Conservation (phyloP, 2,888 invertebrate species). For the Caenorhabditis angaria region DNA sequence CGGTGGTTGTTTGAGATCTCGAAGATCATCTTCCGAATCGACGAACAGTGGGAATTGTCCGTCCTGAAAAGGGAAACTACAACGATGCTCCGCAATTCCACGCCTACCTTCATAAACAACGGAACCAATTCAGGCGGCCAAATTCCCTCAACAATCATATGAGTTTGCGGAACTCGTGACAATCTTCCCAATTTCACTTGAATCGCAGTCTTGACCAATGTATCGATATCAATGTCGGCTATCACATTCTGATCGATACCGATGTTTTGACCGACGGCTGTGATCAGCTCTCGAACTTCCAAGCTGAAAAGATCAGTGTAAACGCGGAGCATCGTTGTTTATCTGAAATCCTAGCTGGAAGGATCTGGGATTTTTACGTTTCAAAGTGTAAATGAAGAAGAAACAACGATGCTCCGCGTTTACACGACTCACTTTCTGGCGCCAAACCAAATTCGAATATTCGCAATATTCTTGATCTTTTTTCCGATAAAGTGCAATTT, state of each 20-base stretch:
- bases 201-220: constrained; percentile 68
- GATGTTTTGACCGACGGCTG: constrained; percentile 68
- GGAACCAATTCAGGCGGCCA: constrained; percentile 69
- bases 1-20: constrained; percentile 29
- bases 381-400: neutral
- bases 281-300: constrained; percentile 65
- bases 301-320: constrained; percentile 46
- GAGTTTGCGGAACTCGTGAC: constrained; percentile 64
- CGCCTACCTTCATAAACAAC: constrained; percentile 65
- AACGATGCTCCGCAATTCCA: no score
- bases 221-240: constrained; percentile 65
- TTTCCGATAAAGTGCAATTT: constrained; percentile 67
- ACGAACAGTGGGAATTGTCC: constrained; percentile 67
- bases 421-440: constrained; percentile 56
- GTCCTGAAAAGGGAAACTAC: no score
- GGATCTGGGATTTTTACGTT: no score
- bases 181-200: constrained; percentile 69
- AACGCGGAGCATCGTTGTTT: neutral
- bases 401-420: no score
- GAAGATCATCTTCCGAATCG: constrained; percentile 62
- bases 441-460: constrained; percentile 69
- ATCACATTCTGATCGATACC: constrained; percentile 65
- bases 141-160: constrained; percentile 67
- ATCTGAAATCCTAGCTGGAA: no score
- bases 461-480: constrained; percentile 64